phyloP scores from a whole-genome alignment of 2,888 invertebrate species.

The Bhutanitis thaidina region DNA sequence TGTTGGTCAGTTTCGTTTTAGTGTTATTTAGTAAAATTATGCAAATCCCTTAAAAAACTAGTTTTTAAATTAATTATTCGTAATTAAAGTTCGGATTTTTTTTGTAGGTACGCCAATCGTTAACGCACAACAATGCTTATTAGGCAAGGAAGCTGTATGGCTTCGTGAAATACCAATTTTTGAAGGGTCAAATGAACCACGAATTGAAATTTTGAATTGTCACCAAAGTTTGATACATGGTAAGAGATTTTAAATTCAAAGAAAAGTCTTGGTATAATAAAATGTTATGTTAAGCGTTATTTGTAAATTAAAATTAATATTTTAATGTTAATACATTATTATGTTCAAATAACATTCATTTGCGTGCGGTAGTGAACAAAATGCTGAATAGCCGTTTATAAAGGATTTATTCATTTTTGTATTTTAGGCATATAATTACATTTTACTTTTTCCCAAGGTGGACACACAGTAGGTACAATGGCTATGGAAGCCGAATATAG shows the following conservation, averaged over 20 bases:
- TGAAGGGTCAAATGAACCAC: slow-evolving; percentile 67
- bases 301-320: too few species aligned
- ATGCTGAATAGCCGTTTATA: too few species aligned
- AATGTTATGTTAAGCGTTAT: too few species aligned
- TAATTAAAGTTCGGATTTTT: not conserved
- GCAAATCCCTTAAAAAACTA: too few species aligned
- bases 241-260: slow-evolving; percentile 30
- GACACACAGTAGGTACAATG: slow-evolving; percentile 63
- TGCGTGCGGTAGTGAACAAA: too few species aligned
- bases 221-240: slow-evolving; percentile 66
- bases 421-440: too few species aligned
- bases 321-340: too few species aligned
- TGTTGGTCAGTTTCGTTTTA: slow-evolving; percentile 42
- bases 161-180: slow-evolving; percentile 64
- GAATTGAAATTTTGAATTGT: slow-evolving; percentile 71
- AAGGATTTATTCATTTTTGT: too few species aligned
- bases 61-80: not conserved
- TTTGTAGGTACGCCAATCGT: slow-evolving; percentile 58
- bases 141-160: slow-evolving; percentile 74
- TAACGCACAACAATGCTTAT: slow-evolving; percentile 68
- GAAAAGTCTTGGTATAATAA: too few species aligned
- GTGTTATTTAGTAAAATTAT: not conserved
- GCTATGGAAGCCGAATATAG: slow-evolving; percentile 73
- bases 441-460: slow-evolving; percentile 43
- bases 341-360: too few species aligned